These are phyloP conservation scores for Chrysochloris asiatica DNA, from an alignment of 2,113 vertebrate species.

Conservation along the genomic window DNA sequence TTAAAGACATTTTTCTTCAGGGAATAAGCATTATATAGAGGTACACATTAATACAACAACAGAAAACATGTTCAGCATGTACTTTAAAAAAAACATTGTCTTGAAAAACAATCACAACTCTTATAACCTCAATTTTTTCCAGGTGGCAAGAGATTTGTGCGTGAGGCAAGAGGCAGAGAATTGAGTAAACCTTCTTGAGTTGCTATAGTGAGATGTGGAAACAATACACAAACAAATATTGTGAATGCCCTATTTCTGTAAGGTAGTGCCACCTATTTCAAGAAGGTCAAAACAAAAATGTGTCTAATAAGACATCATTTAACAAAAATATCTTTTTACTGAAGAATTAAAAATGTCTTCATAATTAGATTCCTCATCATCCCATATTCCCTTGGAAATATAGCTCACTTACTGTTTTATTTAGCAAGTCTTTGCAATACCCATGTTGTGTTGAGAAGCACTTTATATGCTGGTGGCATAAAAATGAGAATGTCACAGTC, in stretches of 20 bases:
- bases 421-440: too few relatives aligned
- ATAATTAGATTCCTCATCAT: background rate
- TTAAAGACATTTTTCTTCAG: conserved; percentile 2
- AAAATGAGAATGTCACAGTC: background rate
- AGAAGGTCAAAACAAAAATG: background rate
- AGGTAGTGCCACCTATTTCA: background rate
- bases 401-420: background rate
- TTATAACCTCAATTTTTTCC: background rate
- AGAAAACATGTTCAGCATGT: background rate
- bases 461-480: too few relatives aligned
- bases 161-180: background rate
- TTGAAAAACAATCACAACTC: background rate
- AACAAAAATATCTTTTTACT: background rate
- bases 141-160: background rate
- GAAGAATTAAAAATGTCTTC: conserved; percentile 31
- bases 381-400: background rate
- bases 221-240: background rate
- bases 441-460: background rate
- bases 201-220: background rate
- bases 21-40: background rate
- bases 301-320: background rate
- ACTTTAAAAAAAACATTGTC: background rate
- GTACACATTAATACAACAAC: background rate
- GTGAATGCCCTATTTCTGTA: background rate
- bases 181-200: background rate